Percentiles rank a stretch among this genome's conserved stretches.
Evolutionary conservation across 2,888 invertebrate species (phyloP).

Genomic region (Drosophila subquinaria): DNA sequence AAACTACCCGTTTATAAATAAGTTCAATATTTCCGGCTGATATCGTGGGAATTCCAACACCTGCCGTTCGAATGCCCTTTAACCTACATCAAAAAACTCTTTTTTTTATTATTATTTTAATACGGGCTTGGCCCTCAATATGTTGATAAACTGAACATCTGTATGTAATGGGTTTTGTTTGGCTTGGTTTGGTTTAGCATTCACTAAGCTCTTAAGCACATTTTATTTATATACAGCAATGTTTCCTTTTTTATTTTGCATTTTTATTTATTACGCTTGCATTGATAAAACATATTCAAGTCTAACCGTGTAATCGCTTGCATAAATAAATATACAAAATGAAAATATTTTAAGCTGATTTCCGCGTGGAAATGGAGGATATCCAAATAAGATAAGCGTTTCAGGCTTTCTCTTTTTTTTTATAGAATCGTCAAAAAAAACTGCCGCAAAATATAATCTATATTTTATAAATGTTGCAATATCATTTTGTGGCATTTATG

Average conservation of each 20-base stretch:
- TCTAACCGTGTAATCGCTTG: constrained; percentile 41
- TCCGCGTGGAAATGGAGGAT: constrained; percentile 63
- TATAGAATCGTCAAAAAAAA: constrained; percentile 14
- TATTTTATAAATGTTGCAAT: constrained; percentile 35
- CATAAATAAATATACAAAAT: constrained; percentile 43
- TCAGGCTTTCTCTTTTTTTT: constrained; percentile 9
- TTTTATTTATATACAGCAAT: constrained; percentile 59
- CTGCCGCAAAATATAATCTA: constrained; percentile 13
- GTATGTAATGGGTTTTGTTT: constrained; percentile 12
- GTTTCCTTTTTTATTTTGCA: constrained; percentile 20
- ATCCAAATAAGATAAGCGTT: constrained; percentile 58
- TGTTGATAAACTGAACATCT: constrained; percentile 23
- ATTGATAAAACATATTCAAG: constrained; percentile 48
- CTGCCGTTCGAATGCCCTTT: constrained; percentile 3
- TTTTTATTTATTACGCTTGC: constrained; percentile 31
- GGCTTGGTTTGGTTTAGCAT: constrained; percentile 9
- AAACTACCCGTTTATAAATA: background rate
- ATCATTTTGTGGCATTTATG: constrained; percentile 26
- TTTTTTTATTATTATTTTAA: constrained; percentile 17
- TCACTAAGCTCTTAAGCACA: constrained; percentile 69
- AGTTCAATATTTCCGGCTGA: background rate
- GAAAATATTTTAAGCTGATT: constrained; percentile 74
- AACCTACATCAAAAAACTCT: constrained; percentile 6
- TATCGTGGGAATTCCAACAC: constrained; percentile 7
- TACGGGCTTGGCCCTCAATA: constrained; percentile 23